Evolutionary conservation across 2,113 vertebrate genomes (phyloP).

Genomic region (Cebidichthys violaceus): DNA sequence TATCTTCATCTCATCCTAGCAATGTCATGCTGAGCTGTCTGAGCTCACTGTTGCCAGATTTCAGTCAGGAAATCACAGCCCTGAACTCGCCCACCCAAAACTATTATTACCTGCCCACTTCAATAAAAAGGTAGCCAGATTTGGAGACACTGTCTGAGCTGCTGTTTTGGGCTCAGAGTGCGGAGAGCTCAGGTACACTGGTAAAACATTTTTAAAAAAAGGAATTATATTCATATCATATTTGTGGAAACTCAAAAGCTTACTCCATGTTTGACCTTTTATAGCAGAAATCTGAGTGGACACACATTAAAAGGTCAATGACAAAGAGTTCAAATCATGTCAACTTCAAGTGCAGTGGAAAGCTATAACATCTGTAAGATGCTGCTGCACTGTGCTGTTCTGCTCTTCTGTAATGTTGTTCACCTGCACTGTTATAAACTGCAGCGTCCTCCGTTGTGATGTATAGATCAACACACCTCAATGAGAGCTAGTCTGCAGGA

Average conservation of each 20-base stretch:
- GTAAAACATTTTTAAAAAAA: neutral
- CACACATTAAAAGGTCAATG: neutral
- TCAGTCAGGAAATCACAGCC: conserved; percentile 23
- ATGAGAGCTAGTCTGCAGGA: neutral
- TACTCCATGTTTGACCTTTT: neutral
- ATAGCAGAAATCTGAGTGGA: conserved; percentile 3
- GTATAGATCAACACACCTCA: neutral
- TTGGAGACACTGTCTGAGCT: conserved; percentile 2
- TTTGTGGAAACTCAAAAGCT: neutral
- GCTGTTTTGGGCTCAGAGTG: neutral
- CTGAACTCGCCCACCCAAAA: conserved; percentile 10
- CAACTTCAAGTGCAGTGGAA: neutral
- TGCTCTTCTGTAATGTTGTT: neutral
- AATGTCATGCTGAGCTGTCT: neutral
- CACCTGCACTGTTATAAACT: neutral
- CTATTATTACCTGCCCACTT: conserved; percentile 19
- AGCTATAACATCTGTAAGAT: neutral
- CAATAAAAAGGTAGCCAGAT: neutral
- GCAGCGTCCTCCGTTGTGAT: neutral
- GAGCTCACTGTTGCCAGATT: neutral
- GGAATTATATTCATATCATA: neutral
- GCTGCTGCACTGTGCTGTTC: neutral
- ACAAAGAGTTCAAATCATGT: neutral
- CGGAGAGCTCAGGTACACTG: conserved; percentile 4
- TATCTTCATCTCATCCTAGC: neutral